A percentile compares a stretch with the other conserved stretches of the same genome.
Conservation (phyloP, 2,113 vertebrate species). For the Burhinus bistriatus region DNA sequence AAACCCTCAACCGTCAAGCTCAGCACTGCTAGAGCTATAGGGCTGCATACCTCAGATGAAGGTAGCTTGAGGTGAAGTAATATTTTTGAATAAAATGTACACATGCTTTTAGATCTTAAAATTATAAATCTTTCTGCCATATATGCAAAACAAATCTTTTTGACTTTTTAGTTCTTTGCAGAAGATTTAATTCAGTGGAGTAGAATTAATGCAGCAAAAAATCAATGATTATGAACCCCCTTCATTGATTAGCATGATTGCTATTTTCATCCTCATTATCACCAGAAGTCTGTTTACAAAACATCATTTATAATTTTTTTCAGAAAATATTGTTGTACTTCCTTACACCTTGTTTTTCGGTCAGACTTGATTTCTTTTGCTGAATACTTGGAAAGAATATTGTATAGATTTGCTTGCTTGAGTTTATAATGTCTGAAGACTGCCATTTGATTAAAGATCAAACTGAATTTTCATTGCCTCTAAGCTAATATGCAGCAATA, state of each 20-base stretch:
- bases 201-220: not conserved
- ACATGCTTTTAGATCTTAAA: not conserved
- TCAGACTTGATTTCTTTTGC: not conserved
- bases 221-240: not conserved
- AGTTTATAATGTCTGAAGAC: not conserved
- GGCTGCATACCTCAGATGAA: not conserved
- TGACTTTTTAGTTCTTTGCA: not conserved
- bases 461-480: not conserved
- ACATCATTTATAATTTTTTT: not conserved
- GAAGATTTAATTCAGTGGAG: not conserved
- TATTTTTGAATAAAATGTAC: not conserved
- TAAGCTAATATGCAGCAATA: not conserved
- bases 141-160: not conserved
- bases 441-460: not conserved
- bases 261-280: not conserved
- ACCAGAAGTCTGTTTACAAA: not conserved
- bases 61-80: not conserved
- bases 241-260: not conserved
- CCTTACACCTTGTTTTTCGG: not conserved
- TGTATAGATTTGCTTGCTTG: not conserved
- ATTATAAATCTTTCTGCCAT: not conserved
- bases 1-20: not conserved
- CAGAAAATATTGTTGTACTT: not conserved
- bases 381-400: not conserved
- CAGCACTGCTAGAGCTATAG: not conserved